A percentile compares a stretch with the other conserved stretches of the same genome.
Evolutionary conservation across 2,113 vertebrate genomes (phyloP).

Genomic region (Antechinus flavipes): DNA sequence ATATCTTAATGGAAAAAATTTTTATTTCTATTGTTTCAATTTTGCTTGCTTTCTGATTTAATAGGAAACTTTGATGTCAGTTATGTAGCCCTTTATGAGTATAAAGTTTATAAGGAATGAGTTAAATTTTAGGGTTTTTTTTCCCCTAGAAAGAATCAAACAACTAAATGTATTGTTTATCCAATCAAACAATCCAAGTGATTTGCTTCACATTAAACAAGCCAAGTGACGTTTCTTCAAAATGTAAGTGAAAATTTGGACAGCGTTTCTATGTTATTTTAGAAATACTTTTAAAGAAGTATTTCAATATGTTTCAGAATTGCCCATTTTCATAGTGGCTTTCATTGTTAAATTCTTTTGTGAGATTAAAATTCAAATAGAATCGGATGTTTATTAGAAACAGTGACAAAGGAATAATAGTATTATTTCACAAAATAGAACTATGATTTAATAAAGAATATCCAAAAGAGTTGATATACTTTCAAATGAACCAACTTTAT

Average conservation of each 20-base stretch:
- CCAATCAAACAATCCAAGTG: not conserved
- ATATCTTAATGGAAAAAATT: not conserved
- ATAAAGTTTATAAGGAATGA: not conserved
- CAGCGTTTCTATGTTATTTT: not conserved
- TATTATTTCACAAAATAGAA: not conserved
- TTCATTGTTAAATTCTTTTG: not conserved
- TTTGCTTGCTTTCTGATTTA: not conserved
- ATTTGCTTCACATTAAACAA: not conserved
- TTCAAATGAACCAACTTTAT: not conserved
- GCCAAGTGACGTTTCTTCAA: not conserved
- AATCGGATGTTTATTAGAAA: constrained; percentile 1
- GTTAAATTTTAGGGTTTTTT: not conserved
- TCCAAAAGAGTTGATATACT: not conserved
- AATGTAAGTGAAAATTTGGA: not conserved
- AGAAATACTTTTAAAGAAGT: not conserved
- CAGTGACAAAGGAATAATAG: not conserved
- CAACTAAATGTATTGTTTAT: not conserved
- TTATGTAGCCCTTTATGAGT: not conserved
- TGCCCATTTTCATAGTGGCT: not conserved
- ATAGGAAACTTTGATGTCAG: not conserved
- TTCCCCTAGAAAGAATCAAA: not conserved
- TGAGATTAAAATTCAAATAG: not conserved
- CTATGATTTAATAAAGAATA: not conserved
- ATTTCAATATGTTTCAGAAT: not conserved
- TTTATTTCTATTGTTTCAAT: not conserved